Evolutionary conservation across 2,888 invertebrate species (phyloP).

Genomic region (Lamellibrachia satsuma): DNA sequence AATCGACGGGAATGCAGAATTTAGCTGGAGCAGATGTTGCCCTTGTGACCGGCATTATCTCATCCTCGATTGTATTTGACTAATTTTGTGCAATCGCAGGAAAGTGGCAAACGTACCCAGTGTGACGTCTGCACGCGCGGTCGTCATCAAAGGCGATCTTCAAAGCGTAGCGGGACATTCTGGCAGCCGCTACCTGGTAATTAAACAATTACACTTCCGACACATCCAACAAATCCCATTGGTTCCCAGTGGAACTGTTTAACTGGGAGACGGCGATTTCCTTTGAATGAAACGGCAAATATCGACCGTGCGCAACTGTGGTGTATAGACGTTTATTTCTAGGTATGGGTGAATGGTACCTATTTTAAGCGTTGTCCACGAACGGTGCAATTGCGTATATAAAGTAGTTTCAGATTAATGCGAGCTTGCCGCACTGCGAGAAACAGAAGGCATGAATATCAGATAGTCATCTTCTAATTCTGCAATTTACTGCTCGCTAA

Average conservation of each 20-base stretch:
- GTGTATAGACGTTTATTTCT: not conserved
- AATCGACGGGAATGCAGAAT: not conserved
- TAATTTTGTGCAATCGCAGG: not conserved
- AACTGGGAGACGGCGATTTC: not conserved
- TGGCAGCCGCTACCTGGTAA: not conserved
- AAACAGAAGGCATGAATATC: not conserved
- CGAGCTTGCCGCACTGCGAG: not conserved
- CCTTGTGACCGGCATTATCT: not conserved
- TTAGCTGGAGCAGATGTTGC: not conserved
- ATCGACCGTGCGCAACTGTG: not conserved
- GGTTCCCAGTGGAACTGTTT: not conserved
- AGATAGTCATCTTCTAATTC: slow-evolving; percentile 17
- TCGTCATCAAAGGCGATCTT: not conserved
- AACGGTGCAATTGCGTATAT: not conserved
- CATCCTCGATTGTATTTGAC: not conserved
- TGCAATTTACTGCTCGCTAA: not conserved
- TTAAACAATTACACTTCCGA: not conserved
- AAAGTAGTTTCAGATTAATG: too few relatives aligned
- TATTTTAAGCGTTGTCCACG: not conserved
- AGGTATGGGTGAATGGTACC: not conserved
- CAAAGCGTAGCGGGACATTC: slow-evolving; percentile 3
- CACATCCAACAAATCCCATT: not conserved
- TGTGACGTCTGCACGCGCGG: not conserved
- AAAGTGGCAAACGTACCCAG: not conserved
- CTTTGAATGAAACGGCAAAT: not conserved